Evolutionary conservation across 2,888 invertebrate species (phyloP).

Genomic region (Ennomos quercinarius): DNA sequence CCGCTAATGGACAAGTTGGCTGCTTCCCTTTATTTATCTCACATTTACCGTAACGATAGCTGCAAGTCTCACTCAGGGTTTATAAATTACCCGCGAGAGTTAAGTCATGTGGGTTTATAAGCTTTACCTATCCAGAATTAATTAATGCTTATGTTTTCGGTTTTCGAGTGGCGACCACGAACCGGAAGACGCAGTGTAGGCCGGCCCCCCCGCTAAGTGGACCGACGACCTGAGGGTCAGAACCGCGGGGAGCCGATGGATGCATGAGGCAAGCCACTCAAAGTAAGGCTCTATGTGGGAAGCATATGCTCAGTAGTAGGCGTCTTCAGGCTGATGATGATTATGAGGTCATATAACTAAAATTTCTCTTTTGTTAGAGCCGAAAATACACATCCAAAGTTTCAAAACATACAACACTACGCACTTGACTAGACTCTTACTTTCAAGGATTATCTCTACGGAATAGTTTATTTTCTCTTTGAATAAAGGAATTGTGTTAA

Average conservation of each 20-base stretch:
- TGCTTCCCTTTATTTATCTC: conserved; percentile 36
- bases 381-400: background rate
- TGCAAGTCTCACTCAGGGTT: conserved; percentile 49
- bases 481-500: conserved; percentile 55
- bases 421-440: conserved; percentile 24
- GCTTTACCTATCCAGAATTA: conserved; percentile 52
- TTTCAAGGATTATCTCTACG: conserved; percentile 49
- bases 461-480: conserved; percentile 61
- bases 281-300: no score
- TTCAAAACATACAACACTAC: conserved; percentile 8
- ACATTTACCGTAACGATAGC: conserved; percentile 46
- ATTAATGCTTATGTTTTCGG: conserved; percentile 65
- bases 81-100: conserved; percentile 47
- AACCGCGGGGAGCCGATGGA: no score
- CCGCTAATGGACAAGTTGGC: conserved; percentile 36
- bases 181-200: no score
- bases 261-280: no score
- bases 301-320: no score
- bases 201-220: no score
- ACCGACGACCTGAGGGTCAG: no score
- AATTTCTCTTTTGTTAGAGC: background rate
- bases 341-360: conserved; percentile 39
- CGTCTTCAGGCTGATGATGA: no score
- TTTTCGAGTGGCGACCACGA: no score
- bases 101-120: conserved; percentile 29